Percentiles rank a stretch among this genome's conserved stretches.
Conservation (phyloP, 2,888 invertebrate genomes). For the Scaptomyza flava region DNA sequence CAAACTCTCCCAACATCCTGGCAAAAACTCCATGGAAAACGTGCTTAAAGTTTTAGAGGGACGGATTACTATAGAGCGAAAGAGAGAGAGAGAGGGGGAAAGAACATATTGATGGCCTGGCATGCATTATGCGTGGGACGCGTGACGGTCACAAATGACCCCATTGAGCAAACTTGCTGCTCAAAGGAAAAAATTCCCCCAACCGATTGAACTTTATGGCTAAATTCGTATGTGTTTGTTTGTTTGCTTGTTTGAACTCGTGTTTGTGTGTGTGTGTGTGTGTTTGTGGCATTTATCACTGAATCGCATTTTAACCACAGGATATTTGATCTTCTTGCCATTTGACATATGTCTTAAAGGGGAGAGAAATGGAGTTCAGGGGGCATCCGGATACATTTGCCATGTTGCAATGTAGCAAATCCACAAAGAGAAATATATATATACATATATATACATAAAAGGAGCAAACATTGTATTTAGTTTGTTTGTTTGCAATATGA, state of each 20-base stretch:
- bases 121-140: conserved; percentile 57
- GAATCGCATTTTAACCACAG: conserved; percentile 78
- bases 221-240: not conserved
- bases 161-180: conserved; percentile 42
- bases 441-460: not conserved
- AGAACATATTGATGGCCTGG: conserved; percentile 50
- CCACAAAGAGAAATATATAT: not conserved
- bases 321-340: conserved; percentile 78
- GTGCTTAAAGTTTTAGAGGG: conserved; percentile 39
- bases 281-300: conserved; percentile 74
- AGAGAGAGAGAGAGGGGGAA: not conserved
- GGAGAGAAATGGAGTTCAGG: not conserved
- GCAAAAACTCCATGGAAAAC: conserved; percentile 29
- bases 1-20: conserved; percentile 44
- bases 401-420: conserved; percentile 40
- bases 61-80: not conserved
- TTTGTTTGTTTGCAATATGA: conserved; percentile 23
- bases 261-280: conserved; percentile 21
- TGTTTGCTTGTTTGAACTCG: not conserved
- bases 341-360: conserved; percentile 68
- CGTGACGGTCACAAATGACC: conserved; percentile 59
- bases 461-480: not conserved
- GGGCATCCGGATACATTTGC: conserved; percentile 47
- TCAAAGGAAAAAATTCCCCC: not conserved
- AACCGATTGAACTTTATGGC: conserved; percentile 2